Base-by-base conservation (phyloP, 2,113 vertebrate genomes). In the Actenoides hombroni region DNA sequence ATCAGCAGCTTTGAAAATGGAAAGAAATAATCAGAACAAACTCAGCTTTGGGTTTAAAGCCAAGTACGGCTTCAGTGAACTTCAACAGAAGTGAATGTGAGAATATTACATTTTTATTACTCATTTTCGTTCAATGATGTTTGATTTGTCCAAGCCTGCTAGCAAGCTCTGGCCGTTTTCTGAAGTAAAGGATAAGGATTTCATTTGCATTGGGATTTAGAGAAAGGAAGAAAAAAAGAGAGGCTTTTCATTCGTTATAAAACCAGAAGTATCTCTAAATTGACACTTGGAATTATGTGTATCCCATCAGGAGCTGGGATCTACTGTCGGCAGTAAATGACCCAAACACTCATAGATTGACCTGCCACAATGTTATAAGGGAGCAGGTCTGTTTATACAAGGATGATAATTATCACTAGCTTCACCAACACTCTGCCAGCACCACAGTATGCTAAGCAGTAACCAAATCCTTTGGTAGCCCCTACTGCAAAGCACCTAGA, bases 21-120 rank as follows among this genome's bases (percentile, higher is more conserved):
- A 92, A 93, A 81, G 26, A 94, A 84, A 79, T n/a, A 40, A 94
- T 49, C 37, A 53, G 65, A 86, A 64, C 49, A 83, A 88, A 79
- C 51, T 46, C 48, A 49, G 57, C 15, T 39, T 90, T 73, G 57
- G 37, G 28, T 94, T 86, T 81, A 74, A 90, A 79, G 21, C 46
- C 46, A 86, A 42, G 60, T 14, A 74, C 39, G 75, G 48, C 44
- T 69, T 53, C 49, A 61, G 86, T 40, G 69, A 51, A 51, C 51
- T 68, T 77, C 49, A 33, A 83, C n/a, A 91, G 40, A 86, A 73
- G 39, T 26, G 25, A 73, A 28, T 10, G 61, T 25, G 48, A 75
- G 42, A 85, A 35, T 33, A 68, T 28, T 64, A 57, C 6, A 9
- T 56, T 84, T 92, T 74, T 70, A 70, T 64, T 56, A 64, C 33